Evolutionary conservation across 2,797 vertebrate genomes (phyloP).

Genomic region (Eleutherodactylus coqui): DNA sequence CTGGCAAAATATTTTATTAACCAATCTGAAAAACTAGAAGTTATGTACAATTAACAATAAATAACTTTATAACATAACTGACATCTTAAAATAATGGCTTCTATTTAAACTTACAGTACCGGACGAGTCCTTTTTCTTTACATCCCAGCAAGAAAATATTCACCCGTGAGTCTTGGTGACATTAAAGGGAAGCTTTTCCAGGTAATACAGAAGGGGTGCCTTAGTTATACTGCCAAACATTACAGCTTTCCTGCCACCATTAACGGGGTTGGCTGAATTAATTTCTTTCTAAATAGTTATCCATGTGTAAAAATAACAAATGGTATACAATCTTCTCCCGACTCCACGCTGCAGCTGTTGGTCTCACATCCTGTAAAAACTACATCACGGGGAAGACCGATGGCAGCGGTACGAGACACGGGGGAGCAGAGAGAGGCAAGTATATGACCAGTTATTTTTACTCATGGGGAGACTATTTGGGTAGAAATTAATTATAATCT

Average conservation of each 20-base stretch:
- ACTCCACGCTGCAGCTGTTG: too few species aligned
- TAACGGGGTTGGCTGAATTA: background rate
- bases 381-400: too few species aligned
- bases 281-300: too few species aligned
- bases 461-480: too few species aligned
- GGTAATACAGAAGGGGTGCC: background rate
- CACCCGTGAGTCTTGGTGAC: background rate
- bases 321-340: too few species aligned
- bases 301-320: too few species aligned
- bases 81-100: slow-evolving; percentile 19
- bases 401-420: too few species aligned
- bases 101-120: background rate
- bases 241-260: background rate
- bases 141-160: background rate
- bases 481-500: too few species aligned
- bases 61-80: slow-evolving; percentile 8
- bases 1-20: slow-evolving; percentile 37
- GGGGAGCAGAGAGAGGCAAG: too few species aligned
- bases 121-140: background rate
- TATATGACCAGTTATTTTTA: too few species aligned
- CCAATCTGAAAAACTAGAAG: slow-evolving; percentile 22
- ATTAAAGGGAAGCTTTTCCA: background rate
- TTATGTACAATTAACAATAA: slow-evolving; percentile 22
- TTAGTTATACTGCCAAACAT: background rate
- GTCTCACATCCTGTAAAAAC: too few species aligned